Evolutionary conservation across 2,113 vertebrate genomes (phyloP).

Genomic region (Phainopepla nitens): DNA sequence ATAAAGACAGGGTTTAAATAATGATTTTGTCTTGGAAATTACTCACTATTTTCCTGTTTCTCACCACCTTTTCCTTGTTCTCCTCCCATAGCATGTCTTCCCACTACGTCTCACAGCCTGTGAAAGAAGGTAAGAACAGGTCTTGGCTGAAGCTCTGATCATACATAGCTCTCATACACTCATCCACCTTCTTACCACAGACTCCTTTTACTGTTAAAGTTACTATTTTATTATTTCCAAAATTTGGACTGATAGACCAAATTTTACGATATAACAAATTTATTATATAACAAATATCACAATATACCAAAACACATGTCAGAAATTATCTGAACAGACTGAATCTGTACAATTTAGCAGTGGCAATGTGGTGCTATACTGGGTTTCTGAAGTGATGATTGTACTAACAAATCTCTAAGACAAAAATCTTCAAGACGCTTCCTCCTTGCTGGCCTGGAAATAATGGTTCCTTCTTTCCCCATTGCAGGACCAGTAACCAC

Average conservation of each 20-base stretch:
- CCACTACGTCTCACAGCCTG: conserved; percentile 27
- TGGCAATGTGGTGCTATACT: background rate
- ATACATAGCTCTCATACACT: background rate
- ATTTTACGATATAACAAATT: background rate
- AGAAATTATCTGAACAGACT: background rate
- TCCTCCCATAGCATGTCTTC: conserved; percentile 57
- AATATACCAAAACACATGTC: accelerated
- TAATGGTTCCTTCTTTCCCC: background rate
- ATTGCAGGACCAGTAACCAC: conserved; percentile 33
- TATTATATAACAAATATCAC: background rate
- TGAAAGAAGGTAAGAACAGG: conserved; percentile 58
- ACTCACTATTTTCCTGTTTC: background rate
- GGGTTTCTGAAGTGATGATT: background rate
- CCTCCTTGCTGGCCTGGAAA: background rate
- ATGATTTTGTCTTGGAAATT: background rate
- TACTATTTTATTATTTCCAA: background rate
- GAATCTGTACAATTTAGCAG: background rate
- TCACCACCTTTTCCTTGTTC: background rate
- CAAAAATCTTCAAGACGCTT: background rate
- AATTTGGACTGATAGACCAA: background rate
- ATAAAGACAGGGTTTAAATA: background rate
- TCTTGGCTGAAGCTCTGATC: background rate
- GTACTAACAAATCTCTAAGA: background rate
- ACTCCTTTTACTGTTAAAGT: background rate
- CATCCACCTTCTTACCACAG: background rate